These are phyloP conservation scores for Torymus auratus DNA, from an alignment of 2,888 invertebrate species.

Conservation along the genomic window DNA sequence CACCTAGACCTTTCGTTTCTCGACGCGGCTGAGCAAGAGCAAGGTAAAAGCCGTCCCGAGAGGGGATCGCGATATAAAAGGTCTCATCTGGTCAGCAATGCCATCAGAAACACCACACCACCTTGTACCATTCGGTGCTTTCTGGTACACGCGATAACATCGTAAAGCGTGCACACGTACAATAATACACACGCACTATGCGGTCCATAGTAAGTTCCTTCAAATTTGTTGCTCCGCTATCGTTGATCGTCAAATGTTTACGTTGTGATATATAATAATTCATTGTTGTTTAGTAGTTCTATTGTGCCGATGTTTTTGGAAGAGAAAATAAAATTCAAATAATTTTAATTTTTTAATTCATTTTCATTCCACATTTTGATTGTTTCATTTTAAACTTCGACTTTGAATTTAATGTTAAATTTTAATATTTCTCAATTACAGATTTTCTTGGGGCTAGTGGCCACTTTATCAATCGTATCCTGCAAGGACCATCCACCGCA, in stretches of 20 bases:
- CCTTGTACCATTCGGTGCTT: slow-evolving; percentile 36
- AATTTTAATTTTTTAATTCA: too few species aligned
- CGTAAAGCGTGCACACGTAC: slow-evolving; percentile 62
- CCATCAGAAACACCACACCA: slow-evolving; percentile 68
- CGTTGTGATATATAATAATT: too few species aligned
- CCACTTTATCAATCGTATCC: slow-evolving; percentile 62
- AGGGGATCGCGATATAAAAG: slow-evolving; percentile 76
- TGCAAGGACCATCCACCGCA: slow-evolving; percentile 63
- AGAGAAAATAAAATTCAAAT: too few species aligned
- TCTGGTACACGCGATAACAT: slow-evolving; percentile 2
- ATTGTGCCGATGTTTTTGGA: too few species aligned
- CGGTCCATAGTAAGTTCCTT: slow-evolving; percentile 68
- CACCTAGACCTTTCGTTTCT: slow-evolving; percentile 77
- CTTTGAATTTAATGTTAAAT: not conserved
- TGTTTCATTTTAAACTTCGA: too few species aligned
- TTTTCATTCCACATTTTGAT: too few species aligned
- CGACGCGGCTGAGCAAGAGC: slow-evolving; percentile 38
- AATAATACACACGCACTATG: slow-evolving; percentile 64
- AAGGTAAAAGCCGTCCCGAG: slow-evolving; percentile 51
- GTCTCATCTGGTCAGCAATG: slow-evolving; percentile 73
- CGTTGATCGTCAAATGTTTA: not conserved
- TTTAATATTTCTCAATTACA: slow-evolving; percentile 50
- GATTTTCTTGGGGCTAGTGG: slow-evolving; percentile 67
- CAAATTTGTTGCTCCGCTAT: not conserved
- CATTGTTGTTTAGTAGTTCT: too few species aligned